phyloP scores from a whole-genome alignment of 2,797 vertebrate species.

The Phaenicophaeus curvirostris region DNA sequence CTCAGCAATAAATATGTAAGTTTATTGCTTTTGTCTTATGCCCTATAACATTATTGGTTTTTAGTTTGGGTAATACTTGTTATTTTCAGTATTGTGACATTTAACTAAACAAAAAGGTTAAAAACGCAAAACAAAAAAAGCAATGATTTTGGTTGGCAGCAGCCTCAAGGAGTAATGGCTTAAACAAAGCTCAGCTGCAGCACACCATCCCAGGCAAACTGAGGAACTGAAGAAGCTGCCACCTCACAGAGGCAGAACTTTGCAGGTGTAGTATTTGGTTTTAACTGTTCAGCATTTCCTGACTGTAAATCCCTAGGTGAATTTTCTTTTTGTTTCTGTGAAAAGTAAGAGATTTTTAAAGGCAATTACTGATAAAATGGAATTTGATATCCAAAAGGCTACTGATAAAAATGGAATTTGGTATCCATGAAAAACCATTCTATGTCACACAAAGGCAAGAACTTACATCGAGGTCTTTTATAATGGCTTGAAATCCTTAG shows the following conservation, averaged over 20 bases:
- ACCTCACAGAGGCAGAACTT: neutral
- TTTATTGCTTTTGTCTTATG: slow-evolving; percentile 10
- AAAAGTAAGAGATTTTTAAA: neutral
- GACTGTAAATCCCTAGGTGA: neutral
- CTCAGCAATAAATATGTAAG: slow-evolving; percentile 71
- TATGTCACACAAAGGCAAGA: neutral
- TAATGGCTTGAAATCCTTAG: neutral
- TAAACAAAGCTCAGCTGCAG: neutral
- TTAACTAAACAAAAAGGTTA: neutral
- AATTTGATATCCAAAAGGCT: neutral
- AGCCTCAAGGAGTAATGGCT: neutral
- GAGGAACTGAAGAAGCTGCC: neutral
- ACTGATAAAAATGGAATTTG: neutral
- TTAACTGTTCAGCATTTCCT: neutral
- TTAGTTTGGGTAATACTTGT: neutral
- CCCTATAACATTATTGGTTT: neutral
- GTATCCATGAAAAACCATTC: neutral
- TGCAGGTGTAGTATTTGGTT: neutral
- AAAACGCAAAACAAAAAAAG: neutral
- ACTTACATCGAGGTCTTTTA: neutral
- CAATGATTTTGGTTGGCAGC: neutral
- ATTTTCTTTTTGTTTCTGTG: neutral
- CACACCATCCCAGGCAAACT: neutral
- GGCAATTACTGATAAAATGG: neutral
- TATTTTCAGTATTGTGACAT: neutral